Evolutionary conservation across 2,888 invertebrate species (phyloP).

Genomic region (Pemphredon lugubris): DNA sequence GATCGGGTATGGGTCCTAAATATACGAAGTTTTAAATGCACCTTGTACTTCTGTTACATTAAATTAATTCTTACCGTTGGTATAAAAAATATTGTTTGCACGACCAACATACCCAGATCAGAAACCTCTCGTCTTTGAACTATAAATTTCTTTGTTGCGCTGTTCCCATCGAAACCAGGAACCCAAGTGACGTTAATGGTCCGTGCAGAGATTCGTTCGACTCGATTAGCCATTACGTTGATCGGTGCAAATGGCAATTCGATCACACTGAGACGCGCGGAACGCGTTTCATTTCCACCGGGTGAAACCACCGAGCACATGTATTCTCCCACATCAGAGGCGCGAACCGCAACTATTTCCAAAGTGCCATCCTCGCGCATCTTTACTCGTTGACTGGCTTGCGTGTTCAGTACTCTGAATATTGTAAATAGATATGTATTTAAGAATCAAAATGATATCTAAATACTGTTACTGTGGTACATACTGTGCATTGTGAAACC

Average conservation of each 20-base stretch:
- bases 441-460: constrained; percentile 12
- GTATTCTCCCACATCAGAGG: constrained; percentile 96
- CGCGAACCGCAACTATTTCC: constrained; percentile 93
- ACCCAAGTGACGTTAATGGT: constrained; percentile 97
- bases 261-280: constrained; percentile 92
- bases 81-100: neutral
- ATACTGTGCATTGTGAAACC: constrained; percentile 94
- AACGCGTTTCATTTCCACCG: constrained; percentile 95
- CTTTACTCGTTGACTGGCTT: constrained; percentile 87
- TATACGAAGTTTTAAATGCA: neutral
- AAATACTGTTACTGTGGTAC: constrained; percentile 72
- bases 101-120: constrained; percentile 87
- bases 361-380: constrained; percentile 92
- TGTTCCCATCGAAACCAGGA: constrained; percentile 98
- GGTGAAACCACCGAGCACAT: constrained; percentile 94
- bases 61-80: neutral
- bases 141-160: constrained; percentile 95
- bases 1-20: constrained; percentile 91
- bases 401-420: constrained; percentile 83
- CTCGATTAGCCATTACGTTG: constrained; percentile 89
- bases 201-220: constrained; percentile 86
- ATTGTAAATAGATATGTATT: constrained; percentile 18
- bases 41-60: neutral
- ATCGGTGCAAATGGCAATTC: constrained; percentile 97
- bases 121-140: constrained; percentile 95